phyloP scores from a whole-genome alignment of 2,797 vertebrate genomes.

The Aldrovandia affinis region DNA sequence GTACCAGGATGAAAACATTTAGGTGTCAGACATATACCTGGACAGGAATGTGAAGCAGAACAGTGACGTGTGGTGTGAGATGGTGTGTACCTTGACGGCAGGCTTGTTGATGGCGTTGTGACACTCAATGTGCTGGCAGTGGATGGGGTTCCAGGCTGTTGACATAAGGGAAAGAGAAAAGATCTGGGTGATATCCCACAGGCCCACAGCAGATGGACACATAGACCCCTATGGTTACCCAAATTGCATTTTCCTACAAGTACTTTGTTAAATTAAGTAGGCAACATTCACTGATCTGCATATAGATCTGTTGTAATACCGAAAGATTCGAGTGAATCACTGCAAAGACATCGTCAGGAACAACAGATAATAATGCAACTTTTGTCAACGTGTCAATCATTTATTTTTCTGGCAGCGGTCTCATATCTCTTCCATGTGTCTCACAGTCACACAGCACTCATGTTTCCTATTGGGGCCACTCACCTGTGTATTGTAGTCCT shows the following conservation, averaged over 20 bases:
- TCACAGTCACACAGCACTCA: not conserved
- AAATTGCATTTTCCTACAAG: not conserved
- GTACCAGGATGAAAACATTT: not conserved
- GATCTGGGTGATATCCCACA: not conserved
- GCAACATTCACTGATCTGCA: not conserved
- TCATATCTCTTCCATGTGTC: not conserved
- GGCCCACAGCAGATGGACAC: no score
- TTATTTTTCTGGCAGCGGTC: not conserved
- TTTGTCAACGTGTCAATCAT: not conserved
- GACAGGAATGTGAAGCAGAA: conserved; percentile 15
- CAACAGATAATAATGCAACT: not conserved
- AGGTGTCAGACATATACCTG: not conserved
- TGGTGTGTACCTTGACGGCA: conserved; percentile 90
- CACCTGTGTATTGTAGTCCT: conserved; percentile 97
- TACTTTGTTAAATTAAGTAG: not conserved
- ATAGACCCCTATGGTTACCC: not conserved
- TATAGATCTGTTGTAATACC: not conserved
- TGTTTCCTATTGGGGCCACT: conserved; percentile 47
- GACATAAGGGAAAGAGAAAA: not conserved
- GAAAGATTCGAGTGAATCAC: not conserved
- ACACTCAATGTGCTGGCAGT: conserved; percentile 98
- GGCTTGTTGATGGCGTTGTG: conserved; percentile 99
- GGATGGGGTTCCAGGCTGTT: conserved; percentile 98
- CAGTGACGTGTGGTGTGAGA: not conserved
- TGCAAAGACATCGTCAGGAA: not conserved